Base-by-base conservation (phyloP, 1,140 invertebrate species). In the Hylaeus volcanicus region DNA sequence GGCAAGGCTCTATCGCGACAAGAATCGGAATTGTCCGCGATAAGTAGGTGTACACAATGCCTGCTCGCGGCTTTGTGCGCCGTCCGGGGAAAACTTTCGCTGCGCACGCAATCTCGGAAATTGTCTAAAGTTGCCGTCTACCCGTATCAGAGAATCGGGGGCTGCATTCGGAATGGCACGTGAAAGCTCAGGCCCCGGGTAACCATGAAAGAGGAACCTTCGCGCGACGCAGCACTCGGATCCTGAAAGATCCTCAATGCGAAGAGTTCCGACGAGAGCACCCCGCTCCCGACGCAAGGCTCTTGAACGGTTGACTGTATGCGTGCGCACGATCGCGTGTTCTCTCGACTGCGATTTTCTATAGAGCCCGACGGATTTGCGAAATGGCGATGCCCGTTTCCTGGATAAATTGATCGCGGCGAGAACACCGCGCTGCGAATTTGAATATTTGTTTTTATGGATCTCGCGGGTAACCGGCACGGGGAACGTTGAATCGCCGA, bases 81-180 rank as follows among this genome's bases (percentile, higher is more conserved):
- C 37, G 15, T 45, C 43, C 51, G 58, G 45, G 26, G 68, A 56
- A 77, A 85, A 85, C 65, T 80, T 81, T 81, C 68, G 79, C 74
- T 56, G 8, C 37, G 83, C 84, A 74, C 72, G 85, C 84, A 86
- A 86, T 86, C 85, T 83, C 68, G 80, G 58, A 79, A 85, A 85
- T 86, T 86, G 80, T 69, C 80, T 81, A 53, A 86, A 79, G 73
- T 86, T 84, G 85, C 70, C 66, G 66, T 77, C 77, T 85, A 58
- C 51, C 66, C 81, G 84, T 86, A 83, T 83, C 75, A 73, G 74
- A 39, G 37, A 82, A 82, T 85, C 83, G 83, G 82, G 74, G 39
- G 66, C 58, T 70, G 75, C 80, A 86, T 86, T 86, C 80, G 71
- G 63, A 79, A 79, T 64, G 65, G 68, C 66, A 58, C 51, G 63